A percentile compares a stretch with the other conserved stretches of the same genome.
Conservation (phyloP, 2,888 invertebrate genomes). For the Schrankia costaestrigalis region DNA sequence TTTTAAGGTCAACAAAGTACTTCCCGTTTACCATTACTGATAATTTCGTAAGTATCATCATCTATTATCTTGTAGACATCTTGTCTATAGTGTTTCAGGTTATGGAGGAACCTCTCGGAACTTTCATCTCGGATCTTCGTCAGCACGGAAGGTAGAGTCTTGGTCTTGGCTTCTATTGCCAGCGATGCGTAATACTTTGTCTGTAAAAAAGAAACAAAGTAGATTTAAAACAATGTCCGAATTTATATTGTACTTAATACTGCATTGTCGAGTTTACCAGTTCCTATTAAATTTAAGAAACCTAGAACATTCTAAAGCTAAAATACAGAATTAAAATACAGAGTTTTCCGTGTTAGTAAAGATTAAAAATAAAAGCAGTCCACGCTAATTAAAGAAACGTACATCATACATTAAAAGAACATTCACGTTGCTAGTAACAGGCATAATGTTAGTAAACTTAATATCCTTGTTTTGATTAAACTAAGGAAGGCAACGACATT, state of each 20-base stretch:
- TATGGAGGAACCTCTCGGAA: conserved; percentile 81
- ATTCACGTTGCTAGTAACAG: background rate
- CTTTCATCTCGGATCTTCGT: conserved; percentile 85
- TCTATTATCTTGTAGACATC: conserved; percentile 85
- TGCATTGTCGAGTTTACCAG: no score
- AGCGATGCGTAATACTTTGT: conserved; percentile 86
- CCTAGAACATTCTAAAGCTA: no score
- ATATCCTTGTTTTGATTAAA: conserved; percentile 25
- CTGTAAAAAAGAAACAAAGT: conserved; percentile 54
- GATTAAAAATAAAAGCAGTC: no score
- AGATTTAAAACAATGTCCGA: background rate
- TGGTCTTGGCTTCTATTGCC: conserved; percentile 81
- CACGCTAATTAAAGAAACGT: no score
- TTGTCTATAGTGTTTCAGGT: conserved; percentile 83
- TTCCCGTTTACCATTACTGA: conserved; percentile 67
- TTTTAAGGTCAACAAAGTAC: conserved; percentile 63
- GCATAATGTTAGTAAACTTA: background rate
- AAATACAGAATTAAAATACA: no score
- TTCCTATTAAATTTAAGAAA: no score
- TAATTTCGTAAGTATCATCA: conserved; percentile 79
- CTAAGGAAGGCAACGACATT: conserved; percentile 13
- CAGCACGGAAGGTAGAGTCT: conserved; percentile 83
- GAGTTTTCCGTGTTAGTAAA: no score
- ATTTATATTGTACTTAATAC: no score
- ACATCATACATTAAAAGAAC: no score